Evolutionary conservation across 1,140 invertebrate genomes (phyloP), one percentile per base, ranked within the genome.

Genomic region (Bombus turneri): DNA sequence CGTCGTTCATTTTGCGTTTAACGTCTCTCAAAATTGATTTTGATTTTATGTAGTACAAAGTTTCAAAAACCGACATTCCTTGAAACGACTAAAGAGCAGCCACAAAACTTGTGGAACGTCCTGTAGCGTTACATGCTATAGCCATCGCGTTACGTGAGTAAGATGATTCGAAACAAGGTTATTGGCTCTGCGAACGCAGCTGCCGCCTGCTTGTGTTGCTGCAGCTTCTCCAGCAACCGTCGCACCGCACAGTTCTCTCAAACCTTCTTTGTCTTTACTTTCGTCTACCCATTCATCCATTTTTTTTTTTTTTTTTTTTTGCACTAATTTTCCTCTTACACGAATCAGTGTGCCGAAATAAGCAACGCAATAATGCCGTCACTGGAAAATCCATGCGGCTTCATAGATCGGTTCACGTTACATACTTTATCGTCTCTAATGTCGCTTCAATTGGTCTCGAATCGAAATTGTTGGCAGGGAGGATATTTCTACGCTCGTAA

Each of bases 151-250:
- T 90, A 92, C 86, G 92, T 86, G 91, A 91, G 92, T 92, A 93
- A 91, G 91, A 93, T 93, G 91, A 93, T 92, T 93, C 87, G 91
- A 92, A 92, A 92, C 91, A 92, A 93, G 91, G 91, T 92, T 93
- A 93, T 92, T 92, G 92, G 90, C 91, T 92, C 83, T 83, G 80
- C 74, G 84, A 85, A 85, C 73, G 93, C 92, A 93, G 92, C 93
- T 93, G 93, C 91, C 88, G 88, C 83, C 89, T 86, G 81, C 81
- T 73, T 69, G 79, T 71, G 64, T 76, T 79, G 77, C 90, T 84
- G 64, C 68, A 68, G 81, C 88, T 86, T 78, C 79, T 85, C 80
- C 78, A 74, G 91, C 92, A 93, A 92, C 92, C 82, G 28, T 37
- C 57, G 28, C 28, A 84, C 74, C 78, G 71, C 85, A 39, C 53